phyloP scores from a whole-genome alignment of 1,140 invertebrate genomes.

The Drosophila micromelanica region DNA sequence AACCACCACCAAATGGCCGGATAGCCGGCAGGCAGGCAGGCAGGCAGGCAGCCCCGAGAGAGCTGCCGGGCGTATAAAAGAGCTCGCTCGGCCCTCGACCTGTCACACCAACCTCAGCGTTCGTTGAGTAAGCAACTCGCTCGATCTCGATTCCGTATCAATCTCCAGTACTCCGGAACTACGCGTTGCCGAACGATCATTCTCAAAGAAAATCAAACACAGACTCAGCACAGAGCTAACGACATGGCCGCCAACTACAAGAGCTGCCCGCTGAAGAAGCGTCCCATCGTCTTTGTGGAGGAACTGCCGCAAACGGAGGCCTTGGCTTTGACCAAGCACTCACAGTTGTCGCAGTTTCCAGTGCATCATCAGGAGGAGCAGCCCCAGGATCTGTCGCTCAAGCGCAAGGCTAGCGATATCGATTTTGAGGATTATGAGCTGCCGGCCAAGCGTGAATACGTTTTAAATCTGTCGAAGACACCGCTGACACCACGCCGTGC shows the following conservation, averaged over 20 bases:
- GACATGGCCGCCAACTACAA: constrained; percentile 88
- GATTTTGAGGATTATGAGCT: constrained; percentile 62
- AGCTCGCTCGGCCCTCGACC: constrained; percentile 67
- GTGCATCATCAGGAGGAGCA: constrained; percentile 45
- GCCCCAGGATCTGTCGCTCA: constrained; percentile 88
- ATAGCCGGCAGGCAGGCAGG: constrained; percentile 11
- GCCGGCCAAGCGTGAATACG: constrained; percentile 73
- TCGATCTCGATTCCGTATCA: constrained; percentile 17
- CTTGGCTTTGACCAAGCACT: constrained; percentile 70
- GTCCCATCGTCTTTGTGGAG: constrained; percentile 89
- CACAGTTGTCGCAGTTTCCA: constrained; percentile 29
- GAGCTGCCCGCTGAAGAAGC: constrained; percentile 95
- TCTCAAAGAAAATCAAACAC: constrained; percentile 9
- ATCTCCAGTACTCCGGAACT: constrained; percentile 32
- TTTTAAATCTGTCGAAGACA: constrained; percentile 75
- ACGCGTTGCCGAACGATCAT: constrained; percentile 23
- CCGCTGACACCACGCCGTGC: constrained; percentile 44
- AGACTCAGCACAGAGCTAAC: constrained; percentile 5
- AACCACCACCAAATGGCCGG: constrained; percentile 72
- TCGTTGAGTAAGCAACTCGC: constrained; percentile 74
- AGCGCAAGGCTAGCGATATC: constrained; percentile 59
- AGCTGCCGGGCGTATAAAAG: constrained; percentile 74
- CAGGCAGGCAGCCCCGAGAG: constrained; percentile 46
- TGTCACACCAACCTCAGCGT: constrained; percentile 80
- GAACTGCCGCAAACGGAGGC: constrained; percentile 77